Base-by-base conservation (phyloP, 2,797 vertebrate genomes). In the Megalops cyprinoides region DNA sequence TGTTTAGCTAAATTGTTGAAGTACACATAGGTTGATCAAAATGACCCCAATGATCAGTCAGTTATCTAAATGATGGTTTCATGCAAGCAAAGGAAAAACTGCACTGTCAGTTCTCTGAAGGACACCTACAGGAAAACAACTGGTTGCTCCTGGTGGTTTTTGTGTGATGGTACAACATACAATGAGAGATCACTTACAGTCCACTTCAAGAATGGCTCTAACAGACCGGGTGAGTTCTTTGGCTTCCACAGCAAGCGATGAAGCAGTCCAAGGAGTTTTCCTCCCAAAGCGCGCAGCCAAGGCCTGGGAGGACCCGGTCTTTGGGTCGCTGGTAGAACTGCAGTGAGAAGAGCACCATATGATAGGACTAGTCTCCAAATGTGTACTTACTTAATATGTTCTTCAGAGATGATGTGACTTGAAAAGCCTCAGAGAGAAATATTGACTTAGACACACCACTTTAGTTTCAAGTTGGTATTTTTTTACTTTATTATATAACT, bases 201-300 rank as follows among this genome's bases (percentile, higher is more conserved):
- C 96, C 18, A 92, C 90, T 88, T 98, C 96, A 83, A 97, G 87
- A 82, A 96, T 79, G 87, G 95, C 92, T 81, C 94, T 92, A 77
- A 98, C 90, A 8, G 95, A 95, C 84, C 92, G 90, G 6, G 91
- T 88, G 20, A 99, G 95, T 56, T 98, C 97, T 86, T 93, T 95
- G 1, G 97, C 97, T 86, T 98, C 97, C 79, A 93, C 89, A 0
- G 92, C 94, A 48, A 98, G 92, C 0, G 92, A 81, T 31, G 94
- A 82, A 4, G 92, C 90, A 3, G 93, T 90, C 85, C 90, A 91
- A 0, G 90, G 89, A 14, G 89, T 90, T 3, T 91, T 94, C 86
- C 90, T 94, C 53, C 90, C 91, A 84, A 93, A 49, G 0, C 85
- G 90, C 0, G 93, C 62, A 0, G 94, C 77, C 0, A 89, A 83